A percentile compares a stretch with the other conserved stretches of the same genome.
Evolutionary conservation across 1,140 invertebrate genomes (phyloP).

Genomic region (Zaprionus ghesquierei): DNA sequence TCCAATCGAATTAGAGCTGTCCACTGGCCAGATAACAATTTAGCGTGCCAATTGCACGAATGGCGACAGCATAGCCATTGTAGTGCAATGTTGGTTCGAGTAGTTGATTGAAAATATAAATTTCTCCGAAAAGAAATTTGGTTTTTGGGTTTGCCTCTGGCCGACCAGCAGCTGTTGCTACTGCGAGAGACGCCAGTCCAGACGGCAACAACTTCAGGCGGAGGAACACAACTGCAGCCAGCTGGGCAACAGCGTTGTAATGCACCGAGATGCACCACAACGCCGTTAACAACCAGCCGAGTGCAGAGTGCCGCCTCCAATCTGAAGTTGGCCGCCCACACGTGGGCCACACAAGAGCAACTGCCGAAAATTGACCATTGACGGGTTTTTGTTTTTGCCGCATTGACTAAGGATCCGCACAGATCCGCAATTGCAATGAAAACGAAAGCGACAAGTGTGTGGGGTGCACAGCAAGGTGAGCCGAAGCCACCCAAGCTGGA

Average conservation of each 20-base stretch:
- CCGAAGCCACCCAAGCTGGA: slow-evolving; percentile 5
- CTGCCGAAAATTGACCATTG: slow-evolving; percentile 3
- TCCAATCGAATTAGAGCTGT: slow-evolving; percentile 15
- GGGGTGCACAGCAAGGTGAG: background rate
- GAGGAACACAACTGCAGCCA: background rate
- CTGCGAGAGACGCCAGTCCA: slow-evolving; percentile 33
- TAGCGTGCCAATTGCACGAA: slow-evolving; percentile 69
- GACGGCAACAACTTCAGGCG: background rate
- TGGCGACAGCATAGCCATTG: slow-evolving; percentile 64
- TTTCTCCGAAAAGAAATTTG: slow-evolving; percentile 14
- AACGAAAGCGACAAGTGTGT: slow-evolving; percentile 12
- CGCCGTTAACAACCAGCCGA: background rate
- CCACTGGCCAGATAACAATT: slow-evolving; percentile 24
- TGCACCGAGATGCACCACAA: slow-evolving; percentile 4
- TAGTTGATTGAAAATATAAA: background rate
- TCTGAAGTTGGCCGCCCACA: background rate
- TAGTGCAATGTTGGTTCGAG: slow-evolving; percentile 47
- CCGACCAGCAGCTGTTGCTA: slow-evolving; percentile 34
- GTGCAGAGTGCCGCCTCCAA: background rate
- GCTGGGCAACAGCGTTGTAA: background rate
- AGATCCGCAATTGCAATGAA: slow-evolving; percentile 1
- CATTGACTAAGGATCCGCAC: slow-evolving; percentile 59
- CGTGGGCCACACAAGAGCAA: slow-evolving; percentile 40
- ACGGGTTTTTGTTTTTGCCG: slow-evolving; percentile 65
- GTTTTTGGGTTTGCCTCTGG: slow-evolving; percentile 38